Base-by-base conservation (phyloP, 2,797 vertebrate species). In the Enteromius argenteus region DNA sequence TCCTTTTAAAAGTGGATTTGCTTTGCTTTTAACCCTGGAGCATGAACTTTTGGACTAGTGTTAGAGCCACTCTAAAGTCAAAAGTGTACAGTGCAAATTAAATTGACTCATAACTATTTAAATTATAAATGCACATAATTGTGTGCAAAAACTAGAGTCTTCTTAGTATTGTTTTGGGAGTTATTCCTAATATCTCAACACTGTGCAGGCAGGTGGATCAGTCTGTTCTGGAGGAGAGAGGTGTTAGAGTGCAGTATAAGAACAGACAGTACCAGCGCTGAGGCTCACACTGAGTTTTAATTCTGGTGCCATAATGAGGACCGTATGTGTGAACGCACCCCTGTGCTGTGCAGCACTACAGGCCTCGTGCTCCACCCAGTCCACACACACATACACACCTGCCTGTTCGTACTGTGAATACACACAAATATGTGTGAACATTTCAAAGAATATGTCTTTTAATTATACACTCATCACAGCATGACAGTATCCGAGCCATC, bases 301-400 rank as follows among this genome's bases (percentile, higher is more conserved):
- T 87, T 84, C 86, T 87, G 89, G 66, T 85, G 71, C 71, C 84
- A 84, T 88, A 88, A 89, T 86, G 86, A 85, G 87, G 76, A 84
- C 84, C 86, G 85, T 87, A 87, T 90, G 87, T 88, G 87, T 86
- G 83, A 86, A 85, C 69, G 79, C 87, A 82, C 85, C 84, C 74
- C 66, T 85, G 84, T 58, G 75, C 76, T 87, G 76, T 85, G 67
- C 79, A 32, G 27, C 73, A 0, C 81, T 49, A 46, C 76, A 82
- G 82, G 84, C 32, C 66, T 88, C 71, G 11, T 81, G 77, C 86
- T 71, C 85, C 85, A n/a, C 87, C 81, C 83, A 75, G 23, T 27
- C 53, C 21, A 17, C 62, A 67, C 74, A 78, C 46, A 37, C 74
- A 83, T 37, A 35, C 73, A 66, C 77, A 75, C 74, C 39, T 64